Percentiles rank a stretch among this genome's conserved stretches.
Evolutionary conservation across 2,888 invertebrate genomes (phyloP).

Genomic region (Temnothorax unifasciatus): DNA sequence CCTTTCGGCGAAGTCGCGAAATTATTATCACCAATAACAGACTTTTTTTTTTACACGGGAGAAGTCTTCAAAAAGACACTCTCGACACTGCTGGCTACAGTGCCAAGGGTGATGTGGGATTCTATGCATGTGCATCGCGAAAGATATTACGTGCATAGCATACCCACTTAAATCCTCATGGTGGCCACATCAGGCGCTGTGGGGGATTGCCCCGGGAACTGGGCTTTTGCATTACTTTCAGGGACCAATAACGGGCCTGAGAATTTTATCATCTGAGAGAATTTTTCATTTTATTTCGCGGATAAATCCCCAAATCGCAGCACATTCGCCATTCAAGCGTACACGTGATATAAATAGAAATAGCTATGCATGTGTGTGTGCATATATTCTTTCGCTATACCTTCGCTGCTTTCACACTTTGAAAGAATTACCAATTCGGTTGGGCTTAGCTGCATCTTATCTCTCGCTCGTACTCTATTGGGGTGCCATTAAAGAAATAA

Average conservation of each 20-base stretch:
- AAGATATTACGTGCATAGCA: no score
- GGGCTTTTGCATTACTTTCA: no score
- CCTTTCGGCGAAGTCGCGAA: background rate
- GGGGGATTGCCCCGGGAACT: no score
- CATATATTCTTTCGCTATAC: background rate
- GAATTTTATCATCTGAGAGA: background rate
- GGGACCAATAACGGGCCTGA: background rate
- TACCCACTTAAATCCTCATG: no score
- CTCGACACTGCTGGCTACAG: no score
- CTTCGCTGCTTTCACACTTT: background rate
- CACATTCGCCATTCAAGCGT: background rate
- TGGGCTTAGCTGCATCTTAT: background rate
- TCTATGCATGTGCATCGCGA: no score
- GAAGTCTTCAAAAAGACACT: no score
- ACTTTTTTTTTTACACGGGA: no score
- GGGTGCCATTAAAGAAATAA: background rate
- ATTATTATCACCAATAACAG: background rate
- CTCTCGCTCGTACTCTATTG: conserved; percentile 12
- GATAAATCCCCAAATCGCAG: background rate
- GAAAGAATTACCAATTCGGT: background rate
- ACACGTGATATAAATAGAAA: background rate
- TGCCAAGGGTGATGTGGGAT: no score
- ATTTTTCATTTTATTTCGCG: background rate
- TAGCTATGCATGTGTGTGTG: background rate
- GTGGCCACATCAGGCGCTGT: no score